Base-by-base conservation (phyloP, 2,113 vertebrate genomes). In the Grammomys dolichurus region DNA sequence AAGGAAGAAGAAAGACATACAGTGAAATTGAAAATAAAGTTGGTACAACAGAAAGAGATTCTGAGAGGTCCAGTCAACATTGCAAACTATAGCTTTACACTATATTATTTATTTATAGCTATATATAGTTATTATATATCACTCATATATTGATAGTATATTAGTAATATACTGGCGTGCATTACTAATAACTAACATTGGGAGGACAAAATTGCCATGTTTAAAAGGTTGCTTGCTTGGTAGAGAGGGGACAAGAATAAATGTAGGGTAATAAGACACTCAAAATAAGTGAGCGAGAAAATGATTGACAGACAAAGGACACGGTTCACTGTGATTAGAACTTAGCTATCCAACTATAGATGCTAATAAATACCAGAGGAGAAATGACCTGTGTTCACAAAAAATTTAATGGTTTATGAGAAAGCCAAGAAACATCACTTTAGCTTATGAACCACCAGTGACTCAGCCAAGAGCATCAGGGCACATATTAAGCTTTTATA, bases 341-440 rank as follows among this genome's bases (percentile, higher is more conserved):
- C 31, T 89, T 16, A 67, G 8, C 28, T 81, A 36, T 6, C 43
- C 63, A 77, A 20, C 36, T 58, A 22, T 78, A 69, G 36, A 85
- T 76, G 70, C 48, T 54, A 82, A 72, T 72, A 28, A 46, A 65
- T 2, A n/a, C 19, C 51, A 87, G 31, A 80, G 5, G 77, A 26
- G 40, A 76, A 73, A 26, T 89, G 54, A 84, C 22, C 14, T 17
- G 4, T 13, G 28, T 60, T 69, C n/a, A 33, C n/a, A 26, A 89
- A 22, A 36, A 89, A 88, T 73, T 75, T 89, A 69, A 51, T 85
- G 48, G 72, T 22, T 93, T 93, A 26, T 46, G 56, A 63, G 90
- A 97, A 95, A 92, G 1, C 3, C n/a, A 58, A 80, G 72, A 54
- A 65, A 9, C 65, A 60, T 92, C 46, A 76, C 13, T 91, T 94